Evolutionary conservation across 2,888 invertebrate genomes (phyloP).

Genomic region (Eurytoma adleriae): DNA sequence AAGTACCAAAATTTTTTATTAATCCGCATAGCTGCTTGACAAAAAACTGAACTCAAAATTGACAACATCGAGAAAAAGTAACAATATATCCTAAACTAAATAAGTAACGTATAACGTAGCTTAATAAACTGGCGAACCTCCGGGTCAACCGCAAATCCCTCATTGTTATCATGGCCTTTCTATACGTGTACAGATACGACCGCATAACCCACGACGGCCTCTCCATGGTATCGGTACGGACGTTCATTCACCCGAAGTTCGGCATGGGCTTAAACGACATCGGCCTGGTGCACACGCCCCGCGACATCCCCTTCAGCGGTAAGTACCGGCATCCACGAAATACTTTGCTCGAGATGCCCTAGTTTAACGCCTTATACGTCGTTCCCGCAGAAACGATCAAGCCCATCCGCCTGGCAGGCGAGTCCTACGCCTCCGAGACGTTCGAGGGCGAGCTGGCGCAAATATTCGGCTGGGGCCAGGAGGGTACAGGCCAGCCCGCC

Average conservation of each 20-base stretch:
- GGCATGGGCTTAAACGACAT: slow-evolving; percentile 58
- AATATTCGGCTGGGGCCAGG: slow-evolving; percentile 62
- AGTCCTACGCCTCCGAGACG: background rate
- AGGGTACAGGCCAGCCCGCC: background rate
- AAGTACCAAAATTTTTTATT: too few relatives aligned
- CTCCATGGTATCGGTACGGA: slow-evolving; percentile 59
- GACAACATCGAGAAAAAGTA: too few relatives aligned
- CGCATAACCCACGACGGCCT: slow-evolving; percentile 57
- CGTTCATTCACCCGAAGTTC: slow-evolving; percentile 59
- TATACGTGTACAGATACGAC: slow-evolving; percentile 47
- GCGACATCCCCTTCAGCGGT: slow-evolving; percentile 62
- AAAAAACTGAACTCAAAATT: too few relatives aligned
- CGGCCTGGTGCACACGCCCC: slow-evolving; percentile 62
- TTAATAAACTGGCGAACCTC: too few relatives aligned
- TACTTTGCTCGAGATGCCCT: too few relatives aligned
- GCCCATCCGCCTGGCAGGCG: slow-evolving; percentile 58
- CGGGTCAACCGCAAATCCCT: too few relatives aligned
- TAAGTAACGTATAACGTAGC: too few relatives aligned
- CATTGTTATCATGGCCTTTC: background rate
- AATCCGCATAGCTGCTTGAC: too few relatives aligned
- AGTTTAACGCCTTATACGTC: background rate
- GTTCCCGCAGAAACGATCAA: slow-evolving; percentile 57
- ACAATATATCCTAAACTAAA: too few relatives aligned
- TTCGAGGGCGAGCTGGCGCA: slow-evolving; percentile 30
- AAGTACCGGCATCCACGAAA: slow-evolving; percentile 22